Evolutionary conservation across 1,140 invertebrate species (phyloP).

Genomic region (Drosophila sproati): DNA sequence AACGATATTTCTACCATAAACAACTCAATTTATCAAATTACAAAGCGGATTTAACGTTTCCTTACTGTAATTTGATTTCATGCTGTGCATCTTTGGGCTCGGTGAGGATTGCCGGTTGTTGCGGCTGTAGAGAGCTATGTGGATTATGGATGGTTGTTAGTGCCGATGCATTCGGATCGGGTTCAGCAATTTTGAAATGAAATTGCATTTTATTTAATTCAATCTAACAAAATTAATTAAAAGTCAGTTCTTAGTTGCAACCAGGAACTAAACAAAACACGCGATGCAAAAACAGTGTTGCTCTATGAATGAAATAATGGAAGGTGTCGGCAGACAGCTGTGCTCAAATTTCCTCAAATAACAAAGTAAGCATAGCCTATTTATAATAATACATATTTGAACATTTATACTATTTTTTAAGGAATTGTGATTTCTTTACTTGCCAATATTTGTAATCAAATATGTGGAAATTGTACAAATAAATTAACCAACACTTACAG

Average conservation of each 20-base stretch:
- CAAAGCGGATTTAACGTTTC: constrained; percentile 4
- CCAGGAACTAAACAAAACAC: constrained; percentile 24
- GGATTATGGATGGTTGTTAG: constrained; percentile 55
- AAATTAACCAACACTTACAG: constrained; percentile 40
- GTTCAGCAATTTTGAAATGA: constrained; percentile 63
- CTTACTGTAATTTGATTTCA: constrained; percentile 85
- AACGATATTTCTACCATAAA: constrained; percentile 92
- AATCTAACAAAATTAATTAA: constrained; percentile 21
- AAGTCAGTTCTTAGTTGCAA: too few species aligned
- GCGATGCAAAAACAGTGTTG: constrained; percentile 33
- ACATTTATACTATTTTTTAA: constrained; percentile 30
- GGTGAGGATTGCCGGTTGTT: constrained; percentile 55
- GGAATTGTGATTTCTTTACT: constrained; percentile 32
- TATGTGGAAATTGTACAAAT: constrained; percentile 12
- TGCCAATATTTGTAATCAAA: constrained; percentile 28
- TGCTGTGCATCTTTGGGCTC: constrained; percentile 83
- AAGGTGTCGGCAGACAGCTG: not conserved
- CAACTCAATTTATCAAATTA: not conserved
- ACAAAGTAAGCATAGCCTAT: constrained; percentile 26
- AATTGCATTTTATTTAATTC: constrained; percentile 60
- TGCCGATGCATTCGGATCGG: constrained; percentile 41
- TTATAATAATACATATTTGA: constrained; percentile 9
- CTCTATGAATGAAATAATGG: not conserved
- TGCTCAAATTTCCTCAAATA: not conserved
- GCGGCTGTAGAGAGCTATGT: constrained; percentile 68